A percentile compares a stretch with the other conserved stretches of the same genome.
phyloP scores from a whole-genome alignment of 2,113 vertebrate species.

The Entosphenus tridentatus region DNA sequence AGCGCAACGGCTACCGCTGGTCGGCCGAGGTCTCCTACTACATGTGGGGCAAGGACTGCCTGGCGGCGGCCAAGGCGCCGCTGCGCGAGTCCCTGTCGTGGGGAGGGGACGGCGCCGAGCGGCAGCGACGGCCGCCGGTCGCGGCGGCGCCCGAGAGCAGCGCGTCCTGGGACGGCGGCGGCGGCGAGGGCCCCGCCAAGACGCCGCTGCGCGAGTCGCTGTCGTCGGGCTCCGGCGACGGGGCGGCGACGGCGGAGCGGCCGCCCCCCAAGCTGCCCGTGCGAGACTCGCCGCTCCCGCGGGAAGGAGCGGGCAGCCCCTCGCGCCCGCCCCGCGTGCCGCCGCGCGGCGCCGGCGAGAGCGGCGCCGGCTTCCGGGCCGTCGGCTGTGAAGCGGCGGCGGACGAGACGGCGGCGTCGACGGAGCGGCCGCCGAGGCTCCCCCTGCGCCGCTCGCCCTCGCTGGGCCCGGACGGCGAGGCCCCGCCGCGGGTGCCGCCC shows the following conservation, averaged over 20 bases:
- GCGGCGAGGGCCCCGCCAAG: not conserved
- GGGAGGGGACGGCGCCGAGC: not conserved
- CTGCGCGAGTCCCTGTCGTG: not conserved
- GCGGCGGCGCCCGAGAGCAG: not conserved
- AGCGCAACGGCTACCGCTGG: constrained; percentile 51
- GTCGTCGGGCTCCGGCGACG: not conserved
- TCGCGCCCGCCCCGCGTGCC: not conserved
- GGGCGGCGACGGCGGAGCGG: not conserved
- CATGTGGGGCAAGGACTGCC: constrained; percentile 20
- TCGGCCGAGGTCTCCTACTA: constrained; percentile 70
- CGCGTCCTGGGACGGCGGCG: not conserved
- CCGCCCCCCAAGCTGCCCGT: not conserved
- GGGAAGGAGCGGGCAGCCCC: not conserved
- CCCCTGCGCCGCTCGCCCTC: not conserved
- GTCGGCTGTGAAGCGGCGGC: not conserved
- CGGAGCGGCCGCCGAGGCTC: not conserved
- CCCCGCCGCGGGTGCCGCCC: constrained; percentile 67
- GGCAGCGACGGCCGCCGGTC: not conserved
- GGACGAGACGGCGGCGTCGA: no score
- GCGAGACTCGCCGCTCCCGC: not conserved
- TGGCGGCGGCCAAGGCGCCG: not conserved
- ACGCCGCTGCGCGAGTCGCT: not conserved
- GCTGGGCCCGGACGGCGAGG: constrained; percentile 50
- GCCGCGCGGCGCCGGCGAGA: not conserved
- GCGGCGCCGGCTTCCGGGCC: not conserved